A percentile compares a stretch with the other conserved stretches of the same genome.
Evolutionary conservation across 1,140 invertebrate genomes (phyloP).

Genomic region (Cyclina sinensis): DNA sequence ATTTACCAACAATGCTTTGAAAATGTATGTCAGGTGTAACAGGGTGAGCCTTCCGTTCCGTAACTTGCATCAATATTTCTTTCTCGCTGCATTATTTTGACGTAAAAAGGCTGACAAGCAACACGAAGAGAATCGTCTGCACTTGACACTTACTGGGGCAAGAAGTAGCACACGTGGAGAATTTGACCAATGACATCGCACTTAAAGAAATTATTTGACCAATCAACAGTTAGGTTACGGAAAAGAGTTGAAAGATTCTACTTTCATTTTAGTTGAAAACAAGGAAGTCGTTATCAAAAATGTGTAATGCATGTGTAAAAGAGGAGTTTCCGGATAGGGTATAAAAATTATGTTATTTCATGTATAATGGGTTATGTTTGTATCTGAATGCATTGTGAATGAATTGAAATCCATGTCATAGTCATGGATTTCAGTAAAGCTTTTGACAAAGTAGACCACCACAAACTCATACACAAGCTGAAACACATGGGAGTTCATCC

Average conservation of each 20-base stretch:
- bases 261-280: slow-evolving; percentile 6
- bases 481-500: too few relatives aligned
- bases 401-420: too few relatives aligned
- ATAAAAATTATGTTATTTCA: too few relatives aligned
- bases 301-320: slow-evolving; percentile 64
- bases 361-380: too few relatives aligned
- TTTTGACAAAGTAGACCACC: too few relatives aligned
- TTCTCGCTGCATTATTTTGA: not conserved
- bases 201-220: not conserved
- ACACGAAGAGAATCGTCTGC: not conserved
- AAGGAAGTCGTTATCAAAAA: not conserved
- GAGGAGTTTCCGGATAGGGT: slow-evolving; percentile 69
- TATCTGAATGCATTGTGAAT: too few relatives aligned
- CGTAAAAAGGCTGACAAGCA: too few relatives aligned
- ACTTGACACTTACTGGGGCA: not conserved
- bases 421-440: too few relatives aligned
- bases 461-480: too few relatives aligned
- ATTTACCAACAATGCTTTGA: not conserved
- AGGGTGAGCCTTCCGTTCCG: not conserved
- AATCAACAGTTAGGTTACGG: not conserved
- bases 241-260: not conserved
- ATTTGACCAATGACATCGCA: not conserved
- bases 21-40: not conserved
- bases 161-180: slow-evolving; percentile 1
- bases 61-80: not conserved